phyloP scores from a whole-genome alignment of 1,140 invertebrate genomes.

The Pteromalus puparum region DNA sequence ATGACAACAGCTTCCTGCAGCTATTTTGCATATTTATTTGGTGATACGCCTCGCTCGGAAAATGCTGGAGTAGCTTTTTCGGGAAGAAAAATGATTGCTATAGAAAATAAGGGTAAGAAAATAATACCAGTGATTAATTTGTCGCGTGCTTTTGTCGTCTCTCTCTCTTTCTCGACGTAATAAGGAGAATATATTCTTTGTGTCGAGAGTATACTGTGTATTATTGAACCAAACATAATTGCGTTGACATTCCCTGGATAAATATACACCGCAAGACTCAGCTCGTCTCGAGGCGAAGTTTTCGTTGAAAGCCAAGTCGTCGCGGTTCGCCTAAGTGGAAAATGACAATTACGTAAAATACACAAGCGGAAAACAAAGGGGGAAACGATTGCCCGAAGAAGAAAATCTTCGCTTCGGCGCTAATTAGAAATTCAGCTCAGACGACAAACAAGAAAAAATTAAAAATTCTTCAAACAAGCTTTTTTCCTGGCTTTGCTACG shows the following conservation, averaged over 20 bases:
- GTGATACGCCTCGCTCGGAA: slow-evolving; percentile 16
- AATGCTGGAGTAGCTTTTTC: background rate
- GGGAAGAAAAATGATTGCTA: background rate
- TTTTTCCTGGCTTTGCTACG: background rate
- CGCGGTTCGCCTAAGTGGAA: slow-evolving; percentile 37
- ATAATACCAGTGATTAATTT: too few species aligned
- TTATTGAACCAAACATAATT: slow-evolving; percentile 38
- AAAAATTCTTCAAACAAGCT: slow-evolving; percentile 45
- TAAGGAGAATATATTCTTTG: background rate
- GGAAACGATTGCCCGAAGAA: slow-evolving; percentile 22
- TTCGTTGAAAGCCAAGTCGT: slow-evolving; percentile 38
- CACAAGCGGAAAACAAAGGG: slow-evolving; percentile 40
- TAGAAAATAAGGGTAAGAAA: background rate
- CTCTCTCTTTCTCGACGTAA: background rate
- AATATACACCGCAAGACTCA: slow-evolving; percentile 33
- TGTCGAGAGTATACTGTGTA: background rate
- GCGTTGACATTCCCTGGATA: slow-evolving; percentile 20
- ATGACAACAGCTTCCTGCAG: slow-evolving; percentile 50
- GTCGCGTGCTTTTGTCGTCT: too few species aligned
- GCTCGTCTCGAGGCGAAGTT: slow-evolving; percentile 21
- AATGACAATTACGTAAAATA: slow-evolving; percentile 49
- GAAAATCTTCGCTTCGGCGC: slow-evolving; percentile 26
- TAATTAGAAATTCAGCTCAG: slow-evolving; percentile 44
- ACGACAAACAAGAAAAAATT: slow-evolving; percentile 40
- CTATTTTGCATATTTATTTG: slow-evolving; percentile 51